Conservation (phyloP, 2,113 vertebrate genomes). For the Sisor rabdophorus region DNA sequence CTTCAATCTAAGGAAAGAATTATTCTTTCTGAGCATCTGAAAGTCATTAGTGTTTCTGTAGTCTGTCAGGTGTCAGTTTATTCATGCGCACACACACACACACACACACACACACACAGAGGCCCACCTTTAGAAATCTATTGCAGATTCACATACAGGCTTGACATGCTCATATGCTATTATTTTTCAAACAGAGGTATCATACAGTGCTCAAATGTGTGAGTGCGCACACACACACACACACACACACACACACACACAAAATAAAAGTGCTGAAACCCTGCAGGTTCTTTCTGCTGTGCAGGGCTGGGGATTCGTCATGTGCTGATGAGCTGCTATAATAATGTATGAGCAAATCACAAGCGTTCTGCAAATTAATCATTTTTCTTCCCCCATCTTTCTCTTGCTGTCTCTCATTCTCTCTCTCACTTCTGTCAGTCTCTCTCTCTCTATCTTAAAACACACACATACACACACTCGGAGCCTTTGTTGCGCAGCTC, state of each 20-base stretch:
- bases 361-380: constrained; percentile 92
- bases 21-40: constrained; percentile 92
- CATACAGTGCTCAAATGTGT: constrained; percentile 23
- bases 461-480: constrained; percentile 44
- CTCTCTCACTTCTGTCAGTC: constrained; percentile 49
- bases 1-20: constrained; percentile 81
- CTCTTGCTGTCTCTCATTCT: constrained; percentile 66
- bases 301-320: constrained; percentile 82
- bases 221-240: constrained; percentile 39
- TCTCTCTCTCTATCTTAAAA: constrained; percentile 38
- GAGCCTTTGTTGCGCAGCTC: constrained; percentile 72
- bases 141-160: constrained; percentile 29
- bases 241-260: constrained; percentile 47
- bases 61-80: constrained; percentile 84
- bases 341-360: constrained; percentile 93
- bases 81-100: constrained; percentile 34
- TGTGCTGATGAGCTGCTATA: constrained; percentile 90
- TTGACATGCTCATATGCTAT: constrained; percentile 46
- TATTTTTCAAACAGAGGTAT: constrained; percentile 45
- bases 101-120: constrained; percentile 24
- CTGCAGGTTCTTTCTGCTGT: constrained; percentile 76
- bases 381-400: constrained; percentile 64
- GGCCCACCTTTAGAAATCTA: constrained; percentile 20
- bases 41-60: constrained; percentile 87
- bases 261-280: constrained; percentile 80